These are phyloP conservation scores for Trichopria drosophilae DNA, from an alignment of 2,888 invertebrate species.

Conservation along the genomic window DNA sequence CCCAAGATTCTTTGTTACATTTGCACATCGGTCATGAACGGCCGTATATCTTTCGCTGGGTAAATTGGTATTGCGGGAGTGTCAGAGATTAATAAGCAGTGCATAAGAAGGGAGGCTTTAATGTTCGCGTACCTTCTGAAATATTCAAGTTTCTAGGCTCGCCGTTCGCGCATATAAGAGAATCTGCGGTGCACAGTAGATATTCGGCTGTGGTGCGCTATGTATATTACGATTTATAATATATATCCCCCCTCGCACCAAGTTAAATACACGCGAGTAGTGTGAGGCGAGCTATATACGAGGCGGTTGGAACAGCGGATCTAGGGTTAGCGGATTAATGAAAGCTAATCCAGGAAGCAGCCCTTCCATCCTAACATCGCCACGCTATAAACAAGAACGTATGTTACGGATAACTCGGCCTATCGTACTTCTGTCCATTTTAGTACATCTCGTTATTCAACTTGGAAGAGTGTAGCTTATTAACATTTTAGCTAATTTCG, in stretches of 20 bases:
- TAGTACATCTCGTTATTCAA: too few species aligned
- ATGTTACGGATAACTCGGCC: constrained; percentile 48
- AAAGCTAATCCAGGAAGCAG: constrained; percentile 54
- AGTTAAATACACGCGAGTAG: constrained; percentile 32
- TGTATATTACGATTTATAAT: constrained; percentile 56
- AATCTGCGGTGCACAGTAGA: constrained; percentile 51
- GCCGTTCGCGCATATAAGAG: constrained; percentile 41
- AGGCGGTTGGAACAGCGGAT: constrained; percentile 37
- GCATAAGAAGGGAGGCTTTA: constrained; percentile 57
- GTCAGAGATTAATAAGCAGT: constrained; percentile 56
- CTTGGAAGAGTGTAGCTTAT: too few species aligned
- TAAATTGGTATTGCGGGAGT: constrained; percentile 30
- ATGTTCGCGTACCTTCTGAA: constrained; percentile 52
- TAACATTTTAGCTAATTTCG: too few species aligned
- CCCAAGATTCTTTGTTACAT: too few species aligned
- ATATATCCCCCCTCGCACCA: constrained; percentile 38
- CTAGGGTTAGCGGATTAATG: constrained; percentile 56
- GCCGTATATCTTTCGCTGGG: background rate
- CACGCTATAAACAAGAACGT: constrained; percentile 50
- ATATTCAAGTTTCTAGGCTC: constrained; percentile 55
- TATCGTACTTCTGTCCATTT: too few species aligned
- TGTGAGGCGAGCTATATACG: constrained; percentile 26
- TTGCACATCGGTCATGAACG: too few species aligned
- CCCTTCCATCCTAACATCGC: constrained; percentile 46
- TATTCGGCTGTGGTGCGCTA: constrained; percentile 45